Evolutionary conservation across 2,113 vertebrate species (phyloP), one percentile per base, ranked within the genome.

Genomic region (Crotalus horridus): DNA sequence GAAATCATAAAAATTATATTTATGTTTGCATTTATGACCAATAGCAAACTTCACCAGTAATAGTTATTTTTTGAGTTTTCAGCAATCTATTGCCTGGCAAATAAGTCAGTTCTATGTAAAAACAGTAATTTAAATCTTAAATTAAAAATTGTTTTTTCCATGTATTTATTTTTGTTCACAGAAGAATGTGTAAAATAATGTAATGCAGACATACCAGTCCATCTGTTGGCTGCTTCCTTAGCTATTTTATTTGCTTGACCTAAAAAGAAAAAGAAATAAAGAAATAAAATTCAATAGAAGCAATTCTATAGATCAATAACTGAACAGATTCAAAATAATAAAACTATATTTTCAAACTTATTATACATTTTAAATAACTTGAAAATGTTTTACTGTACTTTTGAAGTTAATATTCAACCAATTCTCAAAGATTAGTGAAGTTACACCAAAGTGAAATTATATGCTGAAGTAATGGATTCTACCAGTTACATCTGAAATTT

Each of bases 161-260:
- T 5, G 6, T 33, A 6, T 91, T 89, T 20, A 24, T 89, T 92
- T 96, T 90, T n/a, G 90, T 59, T 94, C 89, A 92, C 23, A 43
- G 26, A 90, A 48, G 33, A n/a, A 89, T 85, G 92, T 20, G 1
- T 46, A 51, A 69, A 56, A n/a, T 87, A 94, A 94, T 87, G 88
- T 81, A 91, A 91, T 33, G 46, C 33, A 95, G 93, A 97, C 98
- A 93, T 93, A 99, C 99, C 99, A 92, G 99, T 99, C 99, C 99
- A 99, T 95, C 99, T 98, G 81, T 99, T 99, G 89, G 98, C 99
- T 17, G 99, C 99, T 81, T 99, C 99, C 97, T 99, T 99, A 88
- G 99, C 98, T 13, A 98, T 95, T 95, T 97, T 96, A 96, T 99
- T 99, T 93, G 97, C 97, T 95, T 99, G 98, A 93, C 98, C 99